These are phyloP conservation scores for Ictalurus furcatus DNA, from an alignment of 2,113 vertebrate species.

Conservation along the genomic window DNA sequence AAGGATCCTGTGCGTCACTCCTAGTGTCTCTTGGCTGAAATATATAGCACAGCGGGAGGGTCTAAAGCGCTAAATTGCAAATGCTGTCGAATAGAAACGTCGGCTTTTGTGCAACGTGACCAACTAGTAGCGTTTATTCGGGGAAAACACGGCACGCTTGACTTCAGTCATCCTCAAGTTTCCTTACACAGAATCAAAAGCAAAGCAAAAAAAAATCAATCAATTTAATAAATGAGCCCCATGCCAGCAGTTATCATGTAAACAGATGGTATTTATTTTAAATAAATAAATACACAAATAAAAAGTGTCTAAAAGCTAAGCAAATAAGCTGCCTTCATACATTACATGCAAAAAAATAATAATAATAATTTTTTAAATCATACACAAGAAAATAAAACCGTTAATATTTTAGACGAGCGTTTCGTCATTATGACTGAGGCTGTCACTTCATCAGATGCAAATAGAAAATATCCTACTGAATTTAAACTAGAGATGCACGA, in stretches of 20 bases:
- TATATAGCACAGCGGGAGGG: not conserved
- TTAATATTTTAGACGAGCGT: not conserved
- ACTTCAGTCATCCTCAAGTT: not conserved
- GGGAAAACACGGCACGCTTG: not conserved
- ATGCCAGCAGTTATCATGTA: not conserved
- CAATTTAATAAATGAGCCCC: not conserved
- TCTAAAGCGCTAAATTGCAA: not conserved
- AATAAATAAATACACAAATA: too few relatives aligned
- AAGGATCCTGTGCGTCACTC: not conserved
- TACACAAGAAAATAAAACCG: not conserved
- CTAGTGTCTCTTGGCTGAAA: not conserved
- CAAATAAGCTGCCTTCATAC: not conserved
- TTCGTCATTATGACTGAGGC: not conserved
- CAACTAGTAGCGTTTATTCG: not conserved
- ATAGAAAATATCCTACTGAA: not conserved
- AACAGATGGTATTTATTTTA: too few relatives aligned
- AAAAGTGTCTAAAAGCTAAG: not conserved
- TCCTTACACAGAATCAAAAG: not conserved
- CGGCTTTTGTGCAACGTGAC: not conserved
- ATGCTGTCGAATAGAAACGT: not conserved
- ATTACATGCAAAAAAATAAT: not conserved
- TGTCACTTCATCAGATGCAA: too few relatives aligned
- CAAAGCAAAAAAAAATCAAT: not conserved
- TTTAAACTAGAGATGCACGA: too few relatives aligned
- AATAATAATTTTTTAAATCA: too few relatives aligned